Base-by-base conservation (phyloP, 1,140 invertebrate species). In the Drosophila kanapiae region DNA sequence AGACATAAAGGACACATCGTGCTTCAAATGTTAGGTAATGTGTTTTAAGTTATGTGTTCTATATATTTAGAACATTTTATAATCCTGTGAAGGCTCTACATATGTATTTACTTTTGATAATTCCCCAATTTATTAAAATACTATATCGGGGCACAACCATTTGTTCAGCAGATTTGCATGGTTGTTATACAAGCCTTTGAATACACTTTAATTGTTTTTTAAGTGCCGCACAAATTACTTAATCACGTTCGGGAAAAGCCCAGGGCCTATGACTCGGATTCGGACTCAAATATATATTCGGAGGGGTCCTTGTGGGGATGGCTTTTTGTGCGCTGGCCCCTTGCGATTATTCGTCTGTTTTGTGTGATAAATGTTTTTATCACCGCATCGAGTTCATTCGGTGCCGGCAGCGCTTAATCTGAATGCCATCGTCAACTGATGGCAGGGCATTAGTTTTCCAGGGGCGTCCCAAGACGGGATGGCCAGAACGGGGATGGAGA, bases 351-450 rank as follows among this genome's bases (percentile, higher is more conserved):
- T 91, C 85, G 70, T 90, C 80, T 83, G 54, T 86, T 91, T 84
- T 81, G 85, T 80, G 81, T 90, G 91, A 92, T 92, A 82, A 92
- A 92, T 92, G 80, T 80, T 90, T 92, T 92, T 92, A 92, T 92
- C 91, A 92, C 91, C 91, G 88, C 91, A 91, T 88, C 83, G 85
- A 92, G 91, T 92, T 92, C 91, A 90, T 92, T 91, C 91, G 75
- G 82, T 79, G 91, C 87, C 84, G 85, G 82, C 80, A 87, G 54
- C 56, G 91, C 91, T 92, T 91, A 92, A 91, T 92, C 87, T 87
- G 91, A 92, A 91, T 92, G 87, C 87, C 91, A 90, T 91, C 82
- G 76, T 86, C 91, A 90, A 91, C 91, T 92, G 91, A 91, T 92
- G 91, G 82, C 82, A 80, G 67, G 64, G 75, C 91, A 92, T 92